Conservation (phyloP, 2,797 vertebrate genomes). For the Adelosebastes latens region DNA sequence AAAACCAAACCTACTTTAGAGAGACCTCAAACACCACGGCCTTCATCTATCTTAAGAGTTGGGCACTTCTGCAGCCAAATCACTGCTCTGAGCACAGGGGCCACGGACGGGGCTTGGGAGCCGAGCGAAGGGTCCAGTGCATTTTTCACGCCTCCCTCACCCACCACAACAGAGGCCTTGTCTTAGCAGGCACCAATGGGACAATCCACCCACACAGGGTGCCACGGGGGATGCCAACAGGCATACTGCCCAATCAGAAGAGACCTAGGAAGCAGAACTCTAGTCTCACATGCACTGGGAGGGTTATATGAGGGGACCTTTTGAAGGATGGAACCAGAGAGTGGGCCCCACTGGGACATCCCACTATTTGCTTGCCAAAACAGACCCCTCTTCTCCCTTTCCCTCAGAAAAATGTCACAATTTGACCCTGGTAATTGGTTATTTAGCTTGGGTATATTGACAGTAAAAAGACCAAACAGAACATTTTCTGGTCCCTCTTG, state of each 20-base stretch:
- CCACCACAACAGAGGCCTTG: slow-evolving; percentile 80
- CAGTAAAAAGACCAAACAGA: neutral
- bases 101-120: slow-evolving; percentile 74
- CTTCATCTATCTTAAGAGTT: slow-evolving; percentile 41
- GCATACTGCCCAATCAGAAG: slow-evolving; percentile 74
- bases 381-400: slow-evolving; percentile 1
- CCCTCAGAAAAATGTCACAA: slow-evolving; percentile 24
- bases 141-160: slow-evolving; percentile 80
- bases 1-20: slow-evolving; percentile 3
- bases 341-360: slow-evolving; percentile 62
- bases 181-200: slow-evolving; percentile 70
- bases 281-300: slow-evolving; percentile 51
- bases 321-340: slow-evolving; percentile 40
- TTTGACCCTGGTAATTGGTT: slow-evolving; percentile 16
- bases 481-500: neutral
- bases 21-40: neutral
- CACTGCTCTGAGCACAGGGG: slow-evolving; percentile 56
- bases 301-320: slow-evolving; percentile 51
- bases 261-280: slow-evolving; percentile 55
- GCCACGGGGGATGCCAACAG: slow-evolving; percentile 69
- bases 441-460: slow-evolving; percentile 10
- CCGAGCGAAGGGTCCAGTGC: slow-evolving; percentile 60
- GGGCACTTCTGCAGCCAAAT: slow-evolving; percentile 36
- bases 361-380: slow-evolving; percentile 51
- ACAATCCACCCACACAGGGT: slow-evolving; percentile 77